phyloP scores from a whole-genome alignment of 2,888 invertebrate genomes.

The Rhamphomyia laevipes region DNA sequence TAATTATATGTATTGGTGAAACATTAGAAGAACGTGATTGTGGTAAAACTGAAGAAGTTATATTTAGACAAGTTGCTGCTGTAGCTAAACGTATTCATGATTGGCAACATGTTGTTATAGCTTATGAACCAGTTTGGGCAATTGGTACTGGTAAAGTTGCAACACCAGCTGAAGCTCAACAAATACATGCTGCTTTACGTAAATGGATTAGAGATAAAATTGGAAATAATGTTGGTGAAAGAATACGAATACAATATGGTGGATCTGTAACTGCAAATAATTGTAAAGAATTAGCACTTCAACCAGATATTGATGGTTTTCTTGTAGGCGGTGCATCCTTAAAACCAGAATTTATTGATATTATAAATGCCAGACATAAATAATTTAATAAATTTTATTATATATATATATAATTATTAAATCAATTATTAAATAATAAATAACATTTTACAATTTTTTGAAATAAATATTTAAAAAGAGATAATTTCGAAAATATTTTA shows the following conservation, averaged over 20 bases:
- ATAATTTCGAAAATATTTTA: too few relatives aligned
- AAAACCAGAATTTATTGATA: constrained; percentile 93
- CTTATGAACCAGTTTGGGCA: constrained; percentile 99
- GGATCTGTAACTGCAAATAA: constrained; percentile 93
- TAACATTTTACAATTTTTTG: too few relatives aligned
- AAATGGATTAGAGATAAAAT: constrained; percentile 75
- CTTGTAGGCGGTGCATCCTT: constrained; percentile 97
- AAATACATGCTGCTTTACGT: constrained; percentile 81
- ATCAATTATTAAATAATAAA: too few relatives aligned
- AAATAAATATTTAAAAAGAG: too few relatives aligned
- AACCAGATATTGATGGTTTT: constrained; percentile 95
- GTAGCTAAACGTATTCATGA: constrained; percentile 61
- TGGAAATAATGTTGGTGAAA: constrained; percentile 60
- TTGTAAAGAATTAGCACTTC: constrained; percentile 75
- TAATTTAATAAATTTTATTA: too few relatives aligned
- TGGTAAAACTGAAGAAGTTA: constrained; percentile 90
- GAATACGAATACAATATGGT: constrained; percentile 89
- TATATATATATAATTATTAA: too few relatives aligned
- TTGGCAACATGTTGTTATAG: constrained; percentile 78
- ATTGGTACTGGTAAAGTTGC: constrained; percentile 99
- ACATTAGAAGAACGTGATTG: constrained; percentile 89
- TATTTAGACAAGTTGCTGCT: constrained; percentile 78
- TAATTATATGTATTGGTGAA: constrained; percentile 96
- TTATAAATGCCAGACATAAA: constrained; percentile 66
- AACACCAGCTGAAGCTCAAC: constrained; percentile 87